phyloP scores from a whole-genome alignment of 2,797 vertebrate species.

The Pangasius sanitwongsei region DNA sequence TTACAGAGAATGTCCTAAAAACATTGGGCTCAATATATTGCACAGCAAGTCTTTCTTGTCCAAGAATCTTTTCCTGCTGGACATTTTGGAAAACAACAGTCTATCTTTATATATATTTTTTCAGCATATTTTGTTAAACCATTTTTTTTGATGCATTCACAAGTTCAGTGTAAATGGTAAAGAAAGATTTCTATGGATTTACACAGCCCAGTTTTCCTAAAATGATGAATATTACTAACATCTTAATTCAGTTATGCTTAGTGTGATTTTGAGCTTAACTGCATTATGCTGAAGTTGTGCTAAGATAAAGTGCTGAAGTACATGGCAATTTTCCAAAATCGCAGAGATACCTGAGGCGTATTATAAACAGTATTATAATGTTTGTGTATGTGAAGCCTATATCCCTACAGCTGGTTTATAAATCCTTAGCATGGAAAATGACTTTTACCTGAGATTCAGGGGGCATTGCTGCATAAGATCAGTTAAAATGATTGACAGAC shows the following conservation, averaged over 20 bases:
- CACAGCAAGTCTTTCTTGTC: not conserved
- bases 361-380: slow-evolving; percentile 2
- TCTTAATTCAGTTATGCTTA: slow-evolving; percentile 1
- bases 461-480: not conserved
- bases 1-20: not conserved
- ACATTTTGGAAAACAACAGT: not conserved
- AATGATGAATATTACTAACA: slow-evolving; percentile 5
- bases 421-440: slow-evolving; percentile 17
- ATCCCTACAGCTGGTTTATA: not conserved
- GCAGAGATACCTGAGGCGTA: not conserved
- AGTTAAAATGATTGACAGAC: not conserved
- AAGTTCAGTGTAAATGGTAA: not conserved
- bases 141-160: not conserved
- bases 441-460: not conserved
- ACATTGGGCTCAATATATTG: not conserved
- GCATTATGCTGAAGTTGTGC: slow-evolving; percentile 16
- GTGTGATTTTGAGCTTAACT: slow-evolving; percentile 11
- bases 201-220: not conserved
- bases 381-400: not conserved
- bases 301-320: not conserved
- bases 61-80: not conserved
- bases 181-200: slow-evolving; percentile 1
- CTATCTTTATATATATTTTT: not conserved
- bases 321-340: not conserved
- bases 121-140: not conserved